Evolutionary conservation across 2,888 invertebrate genomes (phyloP).

Genomic region (Mimas tiliae): DNA sequence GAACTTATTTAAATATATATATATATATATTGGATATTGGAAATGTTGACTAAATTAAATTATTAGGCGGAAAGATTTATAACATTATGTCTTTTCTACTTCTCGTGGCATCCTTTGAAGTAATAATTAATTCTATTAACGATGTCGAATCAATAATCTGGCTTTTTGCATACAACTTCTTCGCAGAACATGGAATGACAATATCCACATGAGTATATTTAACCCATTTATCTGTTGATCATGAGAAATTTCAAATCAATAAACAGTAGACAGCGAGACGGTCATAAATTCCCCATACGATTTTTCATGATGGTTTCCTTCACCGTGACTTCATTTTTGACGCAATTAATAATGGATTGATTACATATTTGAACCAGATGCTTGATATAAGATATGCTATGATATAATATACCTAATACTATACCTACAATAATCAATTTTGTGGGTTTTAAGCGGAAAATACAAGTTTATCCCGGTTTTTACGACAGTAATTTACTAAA

Average conservation of each 20-base stretch:
- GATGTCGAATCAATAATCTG: neutral
- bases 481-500: slow-evolving; percentile 30
- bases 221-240: neutral
- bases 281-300: slow-evolving; percentile 3
- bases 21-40: too few species aligned
- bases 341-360: neutral
- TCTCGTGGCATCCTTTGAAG: neutral
- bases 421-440: slow-evolving; percentile 11
- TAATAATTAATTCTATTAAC: neutral
- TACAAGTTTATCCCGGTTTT: slow-evolving; percentile 21
- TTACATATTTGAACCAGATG: slow-evolving; percentile 6
- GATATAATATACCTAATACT: too few species aligned
- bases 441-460: slow-evolving; percentile 19
- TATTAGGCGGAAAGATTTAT: too few species aligned
- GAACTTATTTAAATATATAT: too few species aligned
- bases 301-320: slow-evolving; percentile 5
- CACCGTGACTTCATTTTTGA: slow-evolving; percentile 20
- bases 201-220: neutral
- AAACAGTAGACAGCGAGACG: slow-evolving; percentile 9
- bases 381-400: too few species aligned
- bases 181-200: neutral
- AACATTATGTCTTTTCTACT: neutral
- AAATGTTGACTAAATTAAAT: too few species aligned
- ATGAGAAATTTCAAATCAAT: neutral
- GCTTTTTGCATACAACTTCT: neutral